A percentile compares a stretch with the other conserved stretches of the same genome.
These are phyloP conservation scores for Suillia variegata DNA, from an alignment of 2,888 invertebrate species.

Conservation along the genomic window DNA sequence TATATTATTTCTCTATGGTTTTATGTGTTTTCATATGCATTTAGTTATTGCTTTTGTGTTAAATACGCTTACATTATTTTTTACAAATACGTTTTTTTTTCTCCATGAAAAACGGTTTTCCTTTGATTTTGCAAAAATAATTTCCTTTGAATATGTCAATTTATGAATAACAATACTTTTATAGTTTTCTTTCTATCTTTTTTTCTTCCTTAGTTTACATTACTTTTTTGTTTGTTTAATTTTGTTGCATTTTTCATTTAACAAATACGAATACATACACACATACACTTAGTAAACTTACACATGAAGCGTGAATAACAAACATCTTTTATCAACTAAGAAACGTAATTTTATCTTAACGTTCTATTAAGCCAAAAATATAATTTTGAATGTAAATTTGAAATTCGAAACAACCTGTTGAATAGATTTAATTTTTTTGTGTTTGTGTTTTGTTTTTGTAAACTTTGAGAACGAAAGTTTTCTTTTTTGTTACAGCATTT, in stretches of 20 bases:
- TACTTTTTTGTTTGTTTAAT: slow-evolving; percentile 5
- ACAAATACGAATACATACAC: slow-evolving; percentile 23
- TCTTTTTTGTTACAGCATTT: not conserved
- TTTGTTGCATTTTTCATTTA: slow-evolving; percentile 12
- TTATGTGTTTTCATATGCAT: slow-evolving; percentile 16
- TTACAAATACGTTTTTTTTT: not conserved
- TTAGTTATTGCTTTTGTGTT: slow-evolving; percentile 21
- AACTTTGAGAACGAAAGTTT: slow-evolving; percentile 1
- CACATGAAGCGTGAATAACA: slow-evolving; percentile 28
- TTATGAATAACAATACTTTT: slow-evolving; percentile 31
- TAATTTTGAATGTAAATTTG: slow-evolving; percentile 23
- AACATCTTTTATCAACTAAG: slow-evolving; percentile 38
- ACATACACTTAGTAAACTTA: slow-evolving; percentile 32
- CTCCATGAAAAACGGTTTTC: not conserved
- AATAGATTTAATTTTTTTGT: not conserved
- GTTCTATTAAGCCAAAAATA: slow-evolving; percentile 4
- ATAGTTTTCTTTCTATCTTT: slow-evolving; percentile 19
- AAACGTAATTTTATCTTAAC: slow-evolving; percentile 20
- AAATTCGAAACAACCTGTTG: slow-evolving; percentile 17
- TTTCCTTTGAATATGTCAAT: slow-evolving; percentile 15
- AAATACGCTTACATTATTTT: not conserved
- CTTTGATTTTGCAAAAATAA: slow-evolving; percentile 10
- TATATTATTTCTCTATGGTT: too few species aligned
- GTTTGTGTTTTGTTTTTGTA: not conserved
- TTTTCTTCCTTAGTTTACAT: slow-evolving; percentile 14